These are phyloP conservation scores for Phymastichus coffea DNA, from an alignment of 1,140 invertebrate species.

Conservation along the genomic window DNA sequence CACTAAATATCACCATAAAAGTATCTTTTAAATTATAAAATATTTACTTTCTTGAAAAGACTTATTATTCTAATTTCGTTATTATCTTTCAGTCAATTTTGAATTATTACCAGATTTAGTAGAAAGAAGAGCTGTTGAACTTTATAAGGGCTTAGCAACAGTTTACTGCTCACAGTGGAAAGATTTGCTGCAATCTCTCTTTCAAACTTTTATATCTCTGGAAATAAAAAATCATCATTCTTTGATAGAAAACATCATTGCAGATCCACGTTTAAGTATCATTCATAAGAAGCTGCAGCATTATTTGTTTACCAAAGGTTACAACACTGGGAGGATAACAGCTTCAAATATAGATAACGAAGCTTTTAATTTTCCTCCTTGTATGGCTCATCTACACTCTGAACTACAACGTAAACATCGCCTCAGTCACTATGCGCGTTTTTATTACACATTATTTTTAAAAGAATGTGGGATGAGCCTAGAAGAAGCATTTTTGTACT, in stretches of 20 bases:
- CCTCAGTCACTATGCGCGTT: conserved; percentile 71
- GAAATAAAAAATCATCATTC: conserved; percentile 43
- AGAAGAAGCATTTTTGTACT: conserved; percentile 65
- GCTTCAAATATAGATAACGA: conserved; percentile 57
- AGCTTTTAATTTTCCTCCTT: conserved; percentile 68
- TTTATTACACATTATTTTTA: conserved; percentile 68
- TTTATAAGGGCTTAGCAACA: conserved; percentile 54
- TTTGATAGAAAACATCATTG: conserved; percentile 28
- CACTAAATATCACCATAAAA: conserved; percentile 35
- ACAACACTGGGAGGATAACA: conserved; percentile 37
- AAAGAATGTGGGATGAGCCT: conserved; percentile 71
- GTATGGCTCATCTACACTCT: conserved; percentile 74
- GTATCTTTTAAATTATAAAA: conserved; percentile 44
- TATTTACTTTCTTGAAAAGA: no score
- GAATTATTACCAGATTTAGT: conserved; percentile 57
- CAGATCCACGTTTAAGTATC: conserved; percentile 55
- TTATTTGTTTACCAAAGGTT: conserved; percentile 37
- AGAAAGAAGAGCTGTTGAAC: conserved; percentile 53
- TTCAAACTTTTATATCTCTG: conserved; percentile 51
- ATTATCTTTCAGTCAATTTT: conserved; percentile 54
- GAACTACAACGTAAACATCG: conserved; percentile 66
- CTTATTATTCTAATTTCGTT: conserved; percentile 43
- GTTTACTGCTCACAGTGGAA: conserved; percentile 63
- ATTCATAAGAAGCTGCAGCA: conserved; percentile 43
- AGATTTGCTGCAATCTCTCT: conserved; percentile 54